Evolutionary conservation across 2,113 vertebrate species (phyloP).

Genomic region (Gnathonemus longibarbis): DNA sequence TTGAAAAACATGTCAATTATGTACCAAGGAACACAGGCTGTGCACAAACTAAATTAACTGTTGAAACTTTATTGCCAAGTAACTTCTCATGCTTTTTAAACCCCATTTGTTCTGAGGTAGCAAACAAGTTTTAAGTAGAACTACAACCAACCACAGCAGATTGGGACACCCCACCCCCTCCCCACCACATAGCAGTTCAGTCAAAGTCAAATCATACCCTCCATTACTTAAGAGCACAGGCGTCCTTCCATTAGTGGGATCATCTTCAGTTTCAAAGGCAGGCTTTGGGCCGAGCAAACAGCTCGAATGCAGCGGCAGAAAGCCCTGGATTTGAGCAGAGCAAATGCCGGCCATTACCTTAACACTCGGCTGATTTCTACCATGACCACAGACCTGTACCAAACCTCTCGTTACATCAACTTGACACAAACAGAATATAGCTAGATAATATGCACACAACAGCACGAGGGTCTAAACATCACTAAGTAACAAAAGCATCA

Average conservation of each 20-base stretch:
- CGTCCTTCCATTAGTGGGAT: neutral
- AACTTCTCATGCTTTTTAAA: slow-evolving; percentile 5
- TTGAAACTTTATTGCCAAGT: slow-evolving; percentile 10
- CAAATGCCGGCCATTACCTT: neutral
- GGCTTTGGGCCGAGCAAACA: neutral
- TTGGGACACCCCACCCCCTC: neutral
- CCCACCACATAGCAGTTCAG: neutral
- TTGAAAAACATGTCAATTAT: neutral
- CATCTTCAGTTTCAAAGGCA: neutral
- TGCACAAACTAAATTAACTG: neutral
- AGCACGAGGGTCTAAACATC: neutral
- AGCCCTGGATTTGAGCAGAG: neutral
- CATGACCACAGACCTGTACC: neutral
- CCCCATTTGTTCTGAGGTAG: slow-evolving; percentile 10
- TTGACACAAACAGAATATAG: neutral
- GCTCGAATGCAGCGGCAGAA: neutral
- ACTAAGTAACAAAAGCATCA: neutral
- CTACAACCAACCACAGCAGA: slow-evolving; percentile 11
- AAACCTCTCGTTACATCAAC: neutral
- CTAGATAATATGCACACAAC: neutral
- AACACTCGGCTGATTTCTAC: neutral
- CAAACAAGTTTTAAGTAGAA: neutral
- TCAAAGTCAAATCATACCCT: neutral
- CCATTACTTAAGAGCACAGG: neutral
- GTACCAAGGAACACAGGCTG: neutral